Percentiles rank a stretch among this genome's conserved stretches.
phyloP scores from a whole-genome alignment of 2,113 vertebrate genomes.

The Tricholaema leucomelas region DNA sequence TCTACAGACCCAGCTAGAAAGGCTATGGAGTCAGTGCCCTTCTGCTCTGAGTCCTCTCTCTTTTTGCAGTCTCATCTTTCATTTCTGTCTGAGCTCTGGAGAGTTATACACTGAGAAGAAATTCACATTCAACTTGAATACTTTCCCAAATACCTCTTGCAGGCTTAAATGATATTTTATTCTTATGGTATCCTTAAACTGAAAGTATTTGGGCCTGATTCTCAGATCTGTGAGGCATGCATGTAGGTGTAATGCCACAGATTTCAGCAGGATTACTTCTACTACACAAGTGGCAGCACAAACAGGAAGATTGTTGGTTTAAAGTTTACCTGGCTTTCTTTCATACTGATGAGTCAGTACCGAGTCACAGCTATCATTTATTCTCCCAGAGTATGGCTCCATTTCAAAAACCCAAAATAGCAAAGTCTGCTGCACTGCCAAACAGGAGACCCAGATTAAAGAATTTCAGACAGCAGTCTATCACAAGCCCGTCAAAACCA shows the following conservation, averaged over 20 bases:
- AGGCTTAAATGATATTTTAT: background rate
- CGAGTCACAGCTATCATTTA: conserved; percentile 32
- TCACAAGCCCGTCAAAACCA: conserved; percentile 70
- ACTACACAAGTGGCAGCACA: background rate
- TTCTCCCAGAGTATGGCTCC: conserved; percentile 50
- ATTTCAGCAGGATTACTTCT: background rate
- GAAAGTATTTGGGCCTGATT: background rate
- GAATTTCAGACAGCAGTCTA: conserved; percentile 74
- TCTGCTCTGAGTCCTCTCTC: background rate
- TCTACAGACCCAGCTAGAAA: background rate
- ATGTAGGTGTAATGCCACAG: accelerated
- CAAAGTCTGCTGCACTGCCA: conserved; percentile 70
- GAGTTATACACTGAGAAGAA: background rate
- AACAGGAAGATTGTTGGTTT: background rate
- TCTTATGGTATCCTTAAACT: background rate
- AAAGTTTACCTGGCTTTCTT: conserved; percentile 41
- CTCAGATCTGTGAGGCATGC: background rate
- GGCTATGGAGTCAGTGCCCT: background rate
- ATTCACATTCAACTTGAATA: background rate
- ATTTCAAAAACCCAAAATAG: conserved; percentile 72
- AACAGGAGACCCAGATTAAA: conserved; percentile 71
- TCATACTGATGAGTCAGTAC: conserved; percentile 63
- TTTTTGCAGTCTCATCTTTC: background rate
- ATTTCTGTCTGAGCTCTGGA: background rate
- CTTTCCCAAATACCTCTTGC: background rate